A percentile compares a stretch with the other conserved stretches of the same genome.
Conservation (phyloP, 2,113 vertebrate genomes). For the Pungitius pungitius region DNA sequence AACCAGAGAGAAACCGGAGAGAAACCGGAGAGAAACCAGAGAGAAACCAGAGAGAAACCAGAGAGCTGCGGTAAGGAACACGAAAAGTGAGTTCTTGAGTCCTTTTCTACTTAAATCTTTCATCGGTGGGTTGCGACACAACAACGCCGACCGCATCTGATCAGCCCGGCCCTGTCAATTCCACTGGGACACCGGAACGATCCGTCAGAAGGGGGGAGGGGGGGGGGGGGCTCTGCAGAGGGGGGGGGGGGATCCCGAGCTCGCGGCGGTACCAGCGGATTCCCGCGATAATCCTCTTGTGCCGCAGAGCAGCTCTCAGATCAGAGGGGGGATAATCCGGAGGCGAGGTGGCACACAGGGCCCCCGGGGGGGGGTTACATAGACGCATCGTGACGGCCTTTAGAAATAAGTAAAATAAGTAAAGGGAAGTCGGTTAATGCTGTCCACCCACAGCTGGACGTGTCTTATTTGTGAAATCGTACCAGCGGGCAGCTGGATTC, state of each 20-base stretch:
- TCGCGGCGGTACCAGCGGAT: constrained; percentile 31
- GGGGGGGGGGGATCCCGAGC: constrained; percentile 27
- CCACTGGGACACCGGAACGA: constrained; percentile 1
- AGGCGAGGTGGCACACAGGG: constrained; percentile 51
- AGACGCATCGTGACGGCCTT: constrained; percentile 32
- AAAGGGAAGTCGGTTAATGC: constrained; percentile 18
- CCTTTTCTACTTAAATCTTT: not conserved
- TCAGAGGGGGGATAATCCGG: constrained; percentile 65
- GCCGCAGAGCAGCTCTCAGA: constrained; percentile 61
- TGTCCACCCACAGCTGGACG: constrained; percentile 11
- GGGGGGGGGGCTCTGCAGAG: not conserved
- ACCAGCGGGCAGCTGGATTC: constrained; percentile 19
- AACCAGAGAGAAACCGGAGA: too few species aligned
- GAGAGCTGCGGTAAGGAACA: not conserved
- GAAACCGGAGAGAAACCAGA: too few species aligned
- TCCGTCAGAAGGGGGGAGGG: constrained; percentile 7
- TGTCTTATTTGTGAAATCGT: constrained; percentile 32
- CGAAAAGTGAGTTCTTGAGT: not conserved
- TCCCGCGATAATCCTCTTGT: constrained; percentile 62
- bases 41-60: too few species aligned
- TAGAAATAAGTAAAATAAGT: constrained; percentile 7
- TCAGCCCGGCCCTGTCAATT: constrained; percentile 11
- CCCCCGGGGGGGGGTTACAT: constrained; percentile 11
- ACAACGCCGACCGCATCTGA: not conserved
- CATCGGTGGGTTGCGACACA: not conserved